These are phyloP conservation scores for Copidosoma floridanum DNA, from an alignment of 1,140 invertebrate genomes.

Conservation along the genomic window DNA sequence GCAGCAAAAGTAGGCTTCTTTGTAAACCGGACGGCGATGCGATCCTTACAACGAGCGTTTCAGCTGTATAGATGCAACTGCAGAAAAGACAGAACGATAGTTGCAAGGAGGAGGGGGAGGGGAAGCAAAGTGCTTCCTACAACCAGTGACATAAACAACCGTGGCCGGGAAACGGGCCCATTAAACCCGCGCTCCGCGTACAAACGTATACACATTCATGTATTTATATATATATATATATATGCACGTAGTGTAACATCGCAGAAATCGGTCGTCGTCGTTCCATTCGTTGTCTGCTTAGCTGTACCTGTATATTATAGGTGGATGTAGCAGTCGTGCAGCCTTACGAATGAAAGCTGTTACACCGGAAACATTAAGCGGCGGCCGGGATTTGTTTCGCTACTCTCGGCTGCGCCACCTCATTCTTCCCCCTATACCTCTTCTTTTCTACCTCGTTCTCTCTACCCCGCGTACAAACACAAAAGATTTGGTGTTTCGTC, in stretches of 20 bases:
- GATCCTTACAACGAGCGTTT: no score
- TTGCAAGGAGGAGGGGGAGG: no score
- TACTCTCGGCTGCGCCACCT: no score
- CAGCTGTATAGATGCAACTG: neutral
- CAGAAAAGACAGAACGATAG: no score
- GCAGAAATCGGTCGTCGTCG: neutral
- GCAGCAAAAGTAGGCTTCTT: neutral
- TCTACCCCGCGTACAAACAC: no score
- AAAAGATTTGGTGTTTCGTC: no score
- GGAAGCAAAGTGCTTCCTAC: conserved; percentile 5
- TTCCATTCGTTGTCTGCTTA: no score
- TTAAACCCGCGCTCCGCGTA: conserved; percentile 1
- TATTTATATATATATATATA: no score
- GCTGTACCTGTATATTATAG: no score
- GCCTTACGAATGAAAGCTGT: conserved; percentile 11
- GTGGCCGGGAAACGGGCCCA: conserved; percentile 17
- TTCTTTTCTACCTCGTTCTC: no score
- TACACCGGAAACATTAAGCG: conserved; percentile 28
- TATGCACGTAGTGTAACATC: neutral
- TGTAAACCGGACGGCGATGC: neutral
- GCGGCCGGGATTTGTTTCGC: conserved; percentile 26
- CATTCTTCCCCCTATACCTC: no score
- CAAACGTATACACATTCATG: no score
- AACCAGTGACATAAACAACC: conserved; percentile 19
- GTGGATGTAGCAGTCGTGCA: neutral